These are phyloP conservation scores for Molothrus ater DNA, from an alignment of 2,797 vertebrate species.

Conservation along the genomic window DNA sequence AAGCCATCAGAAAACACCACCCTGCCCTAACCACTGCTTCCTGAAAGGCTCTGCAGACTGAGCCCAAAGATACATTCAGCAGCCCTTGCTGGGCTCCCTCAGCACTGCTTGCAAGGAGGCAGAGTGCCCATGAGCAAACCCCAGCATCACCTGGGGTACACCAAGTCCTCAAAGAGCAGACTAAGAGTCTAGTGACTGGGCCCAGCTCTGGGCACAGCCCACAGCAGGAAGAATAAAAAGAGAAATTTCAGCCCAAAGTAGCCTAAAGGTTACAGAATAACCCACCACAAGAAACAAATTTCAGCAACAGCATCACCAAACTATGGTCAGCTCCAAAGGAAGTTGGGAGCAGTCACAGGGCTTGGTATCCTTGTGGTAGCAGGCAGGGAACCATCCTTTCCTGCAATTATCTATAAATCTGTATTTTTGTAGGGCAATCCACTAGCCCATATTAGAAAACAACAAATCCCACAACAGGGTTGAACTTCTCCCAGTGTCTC, in stretches of 20 bases:
- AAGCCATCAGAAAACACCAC: not conserved
- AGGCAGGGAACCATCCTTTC: not conserved
- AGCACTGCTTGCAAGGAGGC: not conserved
- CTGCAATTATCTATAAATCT: not conserved
- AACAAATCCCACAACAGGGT: not conserved
- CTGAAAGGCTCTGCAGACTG: not conserved
- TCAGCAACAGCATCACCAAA: not conserved
- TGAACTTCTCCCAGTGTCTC: not conserved
- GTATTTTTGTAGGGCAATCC: not conserved
- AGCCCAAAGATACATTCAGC: not conserved
- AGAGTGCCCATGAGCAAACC: rapidly evolving
- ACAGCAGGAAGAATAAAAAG: not conserved
- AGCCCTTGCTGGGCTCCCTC: not conserved
- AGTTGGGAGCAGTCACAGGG: not conserved
- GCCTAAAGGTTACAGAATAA: not conserved
- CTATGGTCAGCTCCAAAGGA: not conserved
- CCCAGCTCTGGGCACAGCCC: not conserved
- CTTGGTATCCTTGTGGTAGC: not conserved
- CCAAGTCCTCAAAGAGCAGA: not conserved
- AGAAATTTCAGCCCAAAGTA: not conserved
- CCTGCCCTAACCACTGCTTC: not conserved
- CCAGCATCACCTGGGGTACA: not conserved
- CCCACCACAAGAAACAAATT: not conserved
- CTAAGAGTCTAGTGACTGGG: not conserved
- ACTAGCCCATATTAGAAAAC: not conserved